Percentiles rank a stretch among this genome's conserved stretches.
Conservation (phyloP, 2,113 vertebrate genomes). For the Hypomesus transpacificus region DNA sequence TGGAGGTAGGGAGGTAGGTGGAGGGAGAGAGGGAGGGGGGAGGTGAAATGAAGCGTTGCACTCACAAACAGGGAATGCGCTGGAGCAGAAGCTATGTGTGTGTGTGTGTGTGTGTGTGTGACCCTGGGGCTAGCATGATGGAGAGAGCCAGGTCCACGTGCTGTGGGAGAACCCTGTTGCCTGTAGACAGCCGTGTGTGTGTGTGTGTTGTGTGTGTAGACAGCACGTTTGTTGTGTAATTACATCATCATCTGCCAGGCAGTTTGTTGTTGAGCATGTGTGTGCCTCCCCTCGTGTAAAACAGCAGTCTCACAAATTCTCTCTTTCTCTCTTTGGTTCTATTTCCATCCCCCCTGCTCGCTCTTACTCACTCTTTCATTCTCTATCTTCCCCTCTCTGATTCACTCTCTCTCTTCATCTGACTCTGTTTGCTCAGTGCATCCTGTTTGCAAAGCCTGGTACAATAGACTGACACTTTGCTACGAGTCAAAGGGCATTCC, state of each 20-base stretch:
- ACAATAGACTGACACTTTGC: no score
- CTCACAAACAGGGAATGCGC: conserved; percentile 59
- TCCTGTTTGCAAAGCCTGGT: no score
- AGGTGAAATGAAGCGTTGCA: conserved; percentile 62
- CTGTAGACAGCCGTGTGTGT: neutral
- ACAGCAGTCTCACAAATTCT: no score
- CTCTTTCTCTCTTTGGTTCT: no score
- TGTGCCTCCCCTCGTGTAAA: no score
- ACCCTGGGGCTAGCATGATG: conserved; percentile 38
- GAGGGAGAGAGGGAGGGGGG: conserved; percentile 29
- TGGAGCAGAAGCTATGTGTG: conserved; percentile 59
- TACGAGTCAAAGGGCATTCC: no score
- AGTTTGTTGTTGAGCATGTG: no score
- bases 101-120: conserved; percentile 46
- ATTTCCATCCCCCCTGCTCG: no score
- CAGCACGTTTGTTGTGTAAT: neutral
- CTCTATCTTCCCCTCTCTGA: no score
- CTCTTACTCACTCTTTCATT: no score
- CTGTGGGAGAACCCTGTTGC: conserved; percentile 32
- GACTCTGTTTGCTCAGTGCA: no score
- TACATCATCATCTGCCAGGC: neutral
- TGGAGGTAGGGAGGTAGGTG: neutral
- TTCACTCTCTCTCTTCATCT: no score
- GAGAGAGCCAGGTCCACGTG: conserved; percentile 58
- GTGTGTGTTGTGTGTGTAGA: neutral